Conservation (phyloP, 2,113 vertebrate species). For the Larimichthys crocea region DNA sequence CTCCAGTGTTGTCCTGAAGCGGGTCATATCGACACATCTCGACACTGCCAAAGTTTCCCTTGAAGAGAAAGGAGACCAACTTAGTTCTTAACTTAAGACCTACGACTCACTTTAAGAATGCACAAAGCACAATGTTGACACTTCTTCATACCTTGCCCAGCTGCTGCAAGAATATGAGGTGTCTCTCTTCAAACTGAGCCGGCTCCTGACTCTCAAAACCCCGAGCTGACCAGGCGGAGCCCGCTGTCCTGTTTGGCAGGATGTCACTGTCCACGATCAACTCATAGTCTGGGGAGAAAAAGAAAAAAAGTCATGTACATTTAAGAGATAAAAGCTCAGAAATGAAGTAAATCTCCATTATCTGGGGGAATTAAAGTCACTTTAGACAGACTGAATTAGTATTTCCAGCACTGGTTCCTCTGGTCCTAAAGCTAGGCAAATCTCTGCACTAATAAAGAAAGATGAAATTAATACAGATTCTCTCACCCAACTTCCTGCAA, state of each 20-base stretch:
- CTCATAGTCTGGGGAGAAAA: conserved; percentile 90
- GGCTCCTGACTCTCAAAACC: conserved; percentile 92
- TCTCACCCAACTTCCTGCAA: neutral
- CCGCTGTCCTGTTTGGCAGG: conserved; percentile 88
- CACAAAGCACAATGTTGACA: neutral
- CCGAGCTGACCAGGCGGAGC: conserved; percentile 84
- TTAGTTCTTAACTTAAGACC: neutral
- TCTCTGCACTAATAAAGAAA: neutral
- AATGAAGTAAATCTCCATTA: neutral
- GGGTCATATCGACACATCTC: conserved; percentile 99
- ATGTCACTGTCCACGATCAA: conserved; percentile 93
- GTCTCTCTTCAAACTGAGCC: conserved; percentile 95
- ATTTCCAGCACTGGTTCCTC: neutral
- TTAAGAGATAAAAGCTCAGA: neutral
- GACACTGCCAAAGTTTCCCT: conserved; percentile 99
- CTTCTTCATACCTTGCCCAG: conserved; percentile 90
- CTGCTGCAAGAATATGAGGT: conserved; percentile 96
- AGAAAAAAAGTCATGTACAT: neutral
- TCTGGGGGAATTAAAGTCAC: neutral
- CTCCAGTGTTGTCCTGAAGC: conserved; percentile 95
- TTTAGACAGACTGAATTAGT: neutral
- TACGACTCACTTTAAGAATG: too few relatives aligned
- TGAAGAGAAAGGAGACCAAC: conserved; percentile 9
- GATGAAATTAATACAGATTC: neutral
- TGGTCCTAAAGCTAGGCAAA: neutral